phyloP scores from a whole-genome alignment of 2,113 vertebrate genomes.

The Chrysochloris asiatica region DNA sequence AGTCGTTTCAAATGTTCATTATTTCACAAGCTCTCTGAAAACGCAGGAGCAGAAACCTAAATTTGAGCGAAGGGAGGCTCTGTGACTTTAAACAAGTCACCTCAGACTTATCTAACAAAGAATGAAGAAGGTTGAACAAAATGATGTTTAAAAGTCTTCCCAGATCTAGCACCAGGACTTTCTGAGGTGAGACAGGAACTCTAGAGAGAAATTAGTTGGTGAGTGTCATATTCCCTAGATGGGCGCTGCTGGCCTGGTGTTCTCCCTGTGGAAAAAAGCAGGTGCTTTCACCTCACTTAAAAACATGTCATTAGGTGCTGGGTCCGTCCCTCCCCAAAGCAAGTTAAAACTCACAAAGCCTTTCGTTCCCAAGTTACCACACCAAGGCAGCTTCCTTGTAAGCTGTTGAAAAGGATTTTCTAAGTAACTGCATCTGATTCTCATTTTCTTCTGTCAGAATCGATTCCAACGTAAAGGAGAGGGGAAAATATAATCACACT shows the following conservation, averaged over 20 bases:
- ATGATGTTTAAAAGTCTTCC: not conserved
- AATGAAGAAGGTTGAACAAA: not conserved
- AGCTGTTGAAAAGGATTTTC: slow-evolving; percentile 60
- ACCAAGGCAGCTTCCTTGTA: slow-evolving; percentile 2
- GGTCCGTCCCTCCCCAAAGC: not conserved
- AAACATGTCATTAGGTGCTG: not conserved
- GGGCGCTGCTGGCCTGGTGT: not conserved
- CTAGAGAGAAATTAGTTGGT: not conserved
- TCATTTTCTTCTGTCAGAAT: slow-evolving; percentile 72
- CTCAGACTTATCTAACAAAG: fast-evolving
- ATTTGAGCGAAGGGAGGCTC: no score
- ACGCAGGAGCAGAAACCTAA: not conserved
- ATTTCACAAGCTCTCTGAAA: not conserved
- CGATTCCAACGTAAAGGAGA: slow-evolving; percentile 46
- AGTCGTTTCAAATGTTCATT: not conserved
- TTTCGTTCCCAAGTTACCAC: not conserved
- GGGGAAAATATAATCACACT: slow-evolving; percentile 56
- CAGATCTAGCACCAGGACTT: fast-evolving
- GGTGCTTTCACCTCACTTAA: no score
- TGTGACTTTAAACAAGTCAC: not conserved
- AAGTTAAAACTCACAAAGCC: not conserved
- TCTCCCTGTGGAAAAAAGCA: not conserved
- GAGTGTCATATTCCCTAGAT: not conserved
- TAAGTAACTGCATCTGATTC: slow-evolving; percentile 73
- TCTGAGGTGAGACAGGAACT: not conserved